These are phyloP conservation scores for Chlorodrepanis virens DNA, from an alignment of 2,113 vertebrate species.

Conservation along the genomic window DNA sequence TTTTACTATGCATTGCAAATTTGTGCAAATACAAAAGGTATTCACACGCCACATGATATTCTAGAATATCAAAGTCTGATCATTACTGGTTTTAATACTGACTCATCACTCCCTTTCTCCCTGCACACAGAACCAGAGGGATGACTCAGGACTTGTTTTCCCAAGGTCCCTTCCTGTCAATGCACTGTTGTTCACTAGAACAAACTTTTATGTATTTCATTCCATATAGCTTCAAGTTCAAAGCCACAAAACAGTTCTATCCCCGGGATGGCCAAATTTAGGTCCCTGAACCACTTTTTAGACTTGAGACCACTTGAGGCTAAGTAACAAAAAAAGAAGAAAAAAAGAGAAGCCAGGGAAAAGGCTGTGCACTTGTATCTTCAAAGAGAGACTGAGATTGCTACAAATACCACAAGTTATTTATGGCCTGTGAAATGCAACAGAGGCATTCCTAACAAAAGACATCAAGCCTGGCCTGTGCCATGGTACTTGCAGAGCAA, in stretches of 20 bases:
- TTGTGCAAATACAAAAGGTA: not conserved
- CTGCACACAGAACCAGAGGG: not conserved
- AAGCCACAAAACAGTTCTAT: not conserved
- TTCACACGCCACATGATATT: not conserved
- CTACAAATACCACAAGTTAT: not conserved
- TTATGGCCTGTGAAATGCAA: not conserved
- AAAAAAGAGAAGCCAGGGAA: not conserved
- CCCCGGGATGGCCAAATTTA: not conserved
- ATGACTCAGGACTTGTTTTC: not conserved
- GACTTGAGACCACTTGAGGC: not conserved
- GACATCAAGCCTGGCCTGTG: not conserved
- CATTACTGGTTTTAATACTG: not conserved
- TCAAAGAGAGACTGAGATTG: not conserved
- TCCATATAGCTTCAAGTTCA: not conserved
- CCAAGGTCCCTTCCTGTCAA: not conserved
- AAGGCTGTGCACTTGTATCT: not conserved
- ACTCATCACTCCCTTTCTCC: slow-evolving; percentile 18
- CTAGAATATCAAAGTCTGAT: not conserved
- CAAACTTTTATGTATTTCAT: not conserved
- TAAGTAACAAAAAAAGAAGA: not conserved
- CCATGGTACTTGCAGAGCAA: not conserved
- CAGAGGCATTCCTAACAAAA: not conserved
- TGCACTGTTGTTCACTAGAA: rapidly evolving
- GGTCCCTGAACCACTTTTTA: not conserved
- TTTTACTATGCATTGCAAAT: not conserved